These are phyloP conservation scores for Odocoileus hemionus DNA, from an alignment of 2,113 vertebrate species.

Conservation along the genomic window DNA sequence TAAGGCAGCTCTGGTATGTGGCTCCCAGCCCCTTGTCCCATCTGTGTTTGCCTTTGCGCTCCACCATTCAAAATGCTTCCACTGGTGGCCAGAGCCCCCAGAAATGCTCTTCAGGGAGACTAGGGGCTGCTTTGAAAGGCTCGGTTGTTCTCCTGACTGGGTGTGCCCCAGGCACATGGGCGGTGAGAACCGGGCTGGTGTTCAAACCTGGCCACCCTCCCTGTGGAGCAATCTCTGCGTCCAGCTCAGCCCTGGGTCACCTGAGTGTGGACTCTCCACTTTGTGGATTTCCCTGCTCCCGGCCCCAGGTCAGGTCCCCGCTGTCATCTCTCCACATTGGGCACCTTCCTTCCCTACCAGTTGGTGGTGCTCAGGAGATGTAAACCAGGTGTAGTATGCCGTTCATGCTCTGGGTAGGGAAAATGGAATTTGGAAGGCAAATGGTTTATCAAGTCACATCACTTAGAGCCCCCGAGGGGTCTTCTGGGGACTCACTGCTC, in stretches of 20 bases:
- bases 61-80: neutral
- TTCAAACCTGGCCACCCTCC: neutral
- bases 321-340: fast-evolving
- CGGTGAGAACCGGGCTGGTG: neutral
- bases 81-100: neutral
- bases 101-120: neutral
- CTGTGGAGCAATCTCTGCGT: fast-evolving
- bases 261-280: neutral
- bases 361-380: neutral
- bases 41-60: neutral
- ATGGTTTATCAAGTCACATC: neutral
- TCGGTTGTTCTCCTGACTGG: neutral
- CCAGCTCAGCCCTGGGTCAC: neutral
- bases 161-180: neutral
- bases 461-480: neutral
- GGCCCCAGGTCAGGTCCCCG: fast-evolving
- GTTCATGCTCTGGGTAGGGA: neutral
- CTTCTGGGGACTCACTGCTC: neutral
- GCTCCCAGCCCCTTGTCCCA: neutral
- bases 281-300: neutral
- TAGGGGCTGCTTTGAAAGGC: neutral
- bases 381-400: neutral
- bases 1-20: neutral
- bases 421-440: neutral
- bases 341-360: neutral